Conservation (phyloP, 2,113 vertebrate genomes). For the Pelvicachromis taeniatus region DNA sequence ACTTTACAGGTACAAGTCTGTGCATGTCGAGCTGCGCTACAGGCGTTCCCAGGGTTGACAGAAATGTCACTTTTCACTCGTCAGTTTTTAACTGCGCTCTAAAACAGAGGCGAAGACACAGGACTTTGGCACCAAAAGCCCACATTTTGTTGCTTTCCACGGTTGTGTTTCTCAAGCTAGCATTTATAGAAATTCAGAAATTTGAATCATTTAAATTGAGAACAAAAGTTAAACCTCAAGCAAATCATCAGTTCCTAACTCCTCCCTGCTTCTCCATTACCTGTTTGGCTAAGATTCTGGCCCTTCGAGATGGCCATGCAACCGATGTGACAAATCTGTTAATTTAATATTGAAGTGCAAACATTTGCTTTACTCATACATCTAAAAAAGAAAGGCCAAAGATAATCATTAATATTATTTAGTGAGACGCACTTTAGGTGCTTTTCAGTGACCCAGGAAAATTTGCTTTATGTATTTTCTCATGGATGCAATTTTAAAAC, state of each 20-base stretch:
- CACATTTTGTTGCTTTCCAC: background rate
- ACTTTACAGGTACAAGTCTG: constrained; percentile 32
- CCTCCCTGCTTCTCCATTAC: background rate
- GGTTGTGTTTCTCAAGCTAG: background rate
- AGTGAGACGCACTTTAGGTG: background rate
- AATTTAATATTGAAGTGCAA: background rate
- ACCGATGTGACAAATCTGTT: background rate
- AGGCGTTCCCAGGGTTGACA: background rate
- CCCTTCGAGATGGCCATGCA: background rate
- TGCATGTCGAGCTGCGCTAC: constrained; percentile 2
- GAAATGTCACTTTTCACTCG: background rate
- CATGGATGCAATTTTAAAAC: background rate
- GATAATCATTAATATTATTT: background rate
- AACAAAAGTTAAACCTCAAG: background rate
- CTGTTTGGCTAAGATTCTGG: background rate
- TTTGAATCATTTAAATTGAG: background rate
- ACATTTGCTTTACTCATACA: background rate
- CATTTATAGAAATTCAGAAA: background rate
- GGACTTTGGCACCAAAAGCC: background rate
- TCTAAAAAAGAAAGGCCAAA: background rate
- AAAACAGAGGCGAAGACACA: background rate
- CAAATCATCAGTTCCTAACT: background rate
- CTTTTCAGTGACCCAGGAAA: background rate
- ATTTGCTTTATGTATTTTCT: fast-evolving
- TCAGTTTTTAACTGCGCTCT: background rate